Percentiles rank a stretch among this genome's conserved stretches.
Evolutionary conservation across 2,797 vertebrate genomes (phyloP).

Genomic region (Poeciliopsis infans): DNA sequence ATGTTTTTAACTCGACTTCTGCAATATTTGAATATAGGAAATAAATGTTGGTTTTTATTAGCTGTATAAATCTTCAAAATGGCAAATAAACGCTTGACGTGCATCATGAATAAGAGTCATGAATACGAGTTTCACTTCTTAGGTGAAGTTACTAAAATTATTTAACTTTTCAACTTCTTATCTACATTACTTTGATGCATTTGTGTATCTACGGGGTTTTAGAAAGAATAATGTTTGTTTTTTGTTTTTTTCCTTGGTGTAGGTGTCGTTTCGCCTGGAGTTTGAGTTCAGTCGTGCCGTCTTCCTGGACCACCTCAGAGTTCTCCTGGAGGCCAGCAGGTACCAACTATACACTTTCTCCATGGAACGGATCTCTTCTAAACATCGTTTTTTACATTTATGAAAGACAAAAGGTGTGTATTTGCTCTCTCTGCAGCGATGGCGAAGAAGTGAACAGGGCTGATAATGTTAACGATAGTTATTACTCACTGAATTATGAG

Average conservation of each 20-base stretch:
- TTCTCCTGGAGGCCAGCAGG: conserved; percentile 86
- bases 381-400: background rate
- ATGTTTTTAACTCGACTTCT: background rate
- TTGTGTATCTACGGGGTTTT: background rate
- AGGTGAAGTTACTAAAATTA: background rate
- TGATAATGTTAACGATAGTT: conserved; percentile 88
- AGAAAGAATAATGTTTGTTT: background rate
- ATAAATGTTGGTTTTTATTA: background rate
- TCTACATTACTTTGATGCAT: background rate
- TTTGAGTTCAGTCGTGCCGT: conserved; percentile 91
- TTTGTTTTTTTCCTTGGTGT: background rate
- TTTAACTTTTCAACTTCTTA: no score
- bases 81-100: background rate
- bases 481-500: conserved; percentile 90
- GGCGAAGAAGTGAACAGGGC: conserved; percentile 88
- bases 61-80: background rate
- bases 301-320: conserved; percentile 86
- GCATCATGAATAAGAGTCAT: background rate
- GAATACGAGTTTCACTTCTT: background rate
- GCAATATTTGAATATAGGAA: background rate
- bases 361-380: background rate
- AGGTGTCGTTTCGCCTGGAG: conserved; percentile 95
- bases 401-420: conserved; percentile 6
- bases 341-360: conserved; percentile 39
- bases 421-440: conserved; percentile 80